Base-by-base conservation (phyloP, 2,888 invertebrate species). In the Mactromeris polynyma region DNA sequence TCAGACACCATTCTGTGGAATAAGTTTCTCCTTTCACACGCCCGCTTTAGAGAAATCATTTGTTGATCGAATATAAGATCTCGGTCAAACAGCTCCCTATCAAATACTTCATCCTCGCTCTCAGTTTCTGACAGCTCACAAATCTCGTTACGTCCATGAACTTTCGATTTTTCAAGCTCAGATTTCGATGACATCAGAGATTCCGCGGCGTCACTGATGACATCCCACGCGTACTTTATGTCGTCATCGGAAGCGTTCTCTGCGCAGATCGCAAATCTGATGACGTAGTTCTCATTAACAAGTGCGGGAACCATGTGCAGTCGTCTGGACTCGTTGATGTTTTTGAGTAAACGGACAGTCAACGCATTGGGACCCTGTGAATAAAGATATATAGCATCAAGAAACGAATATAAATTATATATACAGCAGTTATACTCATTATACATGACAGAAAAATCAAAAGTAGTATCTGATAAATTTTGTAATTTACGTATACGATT, bases 231-330 rank as follows among this genome's bases (percentile, higher is more conserved):
- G 85, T 96, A 96, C 26, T 94, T 91, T 80, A 98, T 98, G 95
- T 98, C 98, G 77, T 97, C 98, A 80, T 98, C 98, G 0, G 98
- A 98, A 14, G 99, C 98, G 96, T 98, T 98, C 96, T 99, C 98
- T 2, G 99, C 98, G 77, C 99, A 98, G 0, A 99, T 98, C 96
- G 99, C 99, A 97, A 99, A 99, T 87, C 99, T 97, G 94, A 99
- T 99, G 82, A 99, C 98, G 96, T 98, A 99, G 95, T 98, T 98
- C 81, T 99, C 99, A 95, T 98, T 98, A 33, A 99, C 98, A 78
- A 98, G 98, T 0, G 99, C 98, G 0, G 99, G 99, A 19, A 99
- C 99, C 99, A 99, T 99, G 97, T 99, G 99, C 90, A 99, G 97
- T 96, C 98, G 98, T 21, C 99, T 99, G 6, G 99, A 99, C 89